phyloP scores from a whole-genome alignment of 2,113 vertebrate species.

The Mirza zaza region DNA sequence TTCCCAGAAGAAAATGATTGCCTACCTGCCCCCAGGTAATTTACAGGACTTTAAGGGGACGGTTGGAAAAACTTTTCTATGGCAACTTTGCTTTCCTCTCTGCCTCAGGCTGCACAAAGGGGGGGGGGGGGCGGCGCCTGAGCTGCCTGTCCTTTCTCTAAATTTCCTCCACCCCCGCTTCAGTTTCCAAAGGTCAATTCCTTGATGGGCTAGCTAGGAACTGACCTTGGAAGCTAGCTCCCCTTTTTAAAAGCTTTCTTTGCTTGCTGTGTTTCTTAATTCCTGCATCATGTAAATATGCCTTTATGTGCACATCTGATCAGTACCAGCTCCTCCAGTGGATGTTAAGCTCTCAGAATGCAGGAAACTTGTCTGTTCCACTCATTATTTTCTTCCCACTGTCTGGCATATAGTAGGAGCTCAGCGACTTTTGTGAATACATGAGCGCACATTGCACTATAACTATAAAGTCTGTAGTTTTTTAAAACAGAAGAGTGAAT shows the following conservation, averaged over 20 bases:
- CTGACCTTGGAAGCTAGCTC: neutral
- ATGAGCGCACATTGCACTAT: neutral
- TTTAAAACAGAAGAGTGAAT: neutral
- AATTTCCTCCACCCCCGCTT: neutral
- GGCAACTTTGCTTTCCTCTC: fast-evolving
- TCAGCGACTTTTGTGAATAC: neutral
- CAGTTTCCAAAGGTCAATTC: conserved; percentile 7
- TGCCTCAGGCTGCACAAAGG: neutral
- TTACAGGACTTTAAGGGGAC: neutral
- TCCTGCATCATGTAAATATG: neutral
- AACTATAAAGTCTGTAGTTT: neutral
- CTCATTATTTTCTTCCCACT: neutral
- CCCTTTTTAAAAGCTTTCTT: neutral
- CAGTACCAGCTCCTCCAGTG: neutral
- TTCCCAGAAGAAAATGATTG: neutral
- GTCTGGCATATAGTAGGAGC: neutral
- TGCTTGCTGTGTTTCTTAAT: neutral
- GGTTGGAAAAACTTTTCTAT: neutral
- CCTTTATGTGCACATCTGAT: neutral
- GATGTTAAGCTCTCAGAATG: neutral
- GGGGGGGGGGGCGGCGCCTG: no score
- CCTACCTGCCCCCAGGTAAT: neutral
- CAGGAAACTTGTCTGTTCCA: neutral
- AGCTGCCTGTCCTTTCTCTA: neutral
- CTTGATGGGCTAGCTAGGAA: neutral